These are phyloP conservation scores for Chrysogorgia sp. DNA, from an alignment of 92 coral and sea anemone species.

Conservation along the genomic window DNA sequence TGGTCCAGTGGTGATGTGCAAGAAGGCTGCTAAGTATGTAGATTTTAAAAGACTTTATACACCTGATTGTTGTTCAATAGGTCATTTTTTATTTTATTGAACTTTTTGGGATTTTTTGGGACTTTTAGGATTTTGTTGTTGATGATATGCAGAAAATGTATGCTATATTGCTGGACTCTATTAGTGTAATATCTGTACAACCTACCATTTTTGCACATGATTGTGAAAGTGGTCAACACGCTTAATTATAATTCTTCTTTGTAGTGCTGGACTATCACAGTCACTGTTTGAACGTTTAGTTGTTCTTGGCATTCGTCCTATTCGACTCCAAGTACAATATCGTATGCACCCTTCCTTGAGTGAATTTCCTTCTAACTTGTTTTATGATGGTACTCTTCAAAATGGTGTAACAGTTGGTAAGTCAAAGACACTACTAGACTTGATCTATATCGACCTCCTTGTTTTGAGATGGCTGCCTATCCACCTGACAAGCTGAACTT, in stretches of 20 bases:
- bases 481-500: too few relatives aligned
- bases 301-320: slow-evolving; percentile 98
- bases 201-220: too few relatives aligned
- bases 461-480: too few relatives aligned
- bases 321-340: slow-evolving; percentile 97
- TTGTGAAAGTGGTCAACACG: too few relatives aligned
- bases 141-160: too few relatives aligned
- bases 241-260: background rate
- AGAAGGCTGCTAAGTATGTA: slow-evolving; percentile 98
- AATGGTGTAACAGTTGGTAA: slow-evolving; percentile 96
- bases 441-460: background rate
- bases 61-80: too few relatives aligned
- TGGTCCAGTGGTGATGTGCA: slow-evolving; percentile 99
- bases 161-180: too few relatives aligned
- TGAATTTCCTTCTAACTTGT: slow-evolving; percentile 98
- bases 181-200: too few relatives aligned
- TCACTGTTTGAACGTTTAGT: slow-evolving; percentile 98
- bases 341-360: slow-evolving; percentile 99
- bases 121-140: too few relatives aligned
- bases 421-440: background rate
- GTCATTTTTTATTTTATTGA: too few relatives aligned
- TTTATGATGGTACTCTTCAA: slow-evolving; percentile 98
- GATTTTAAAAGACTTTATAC: too few relatives aligned
- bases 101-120: too few relatives aligned
- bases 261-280: slow-evolving; percentile 98